Percentiles rank a stretch among this genome's conserved stretches.
Evolutionary conservation across 2,113 vertebrate species (phyloP).

Genomic region (Isichthys henryi): DNA sequence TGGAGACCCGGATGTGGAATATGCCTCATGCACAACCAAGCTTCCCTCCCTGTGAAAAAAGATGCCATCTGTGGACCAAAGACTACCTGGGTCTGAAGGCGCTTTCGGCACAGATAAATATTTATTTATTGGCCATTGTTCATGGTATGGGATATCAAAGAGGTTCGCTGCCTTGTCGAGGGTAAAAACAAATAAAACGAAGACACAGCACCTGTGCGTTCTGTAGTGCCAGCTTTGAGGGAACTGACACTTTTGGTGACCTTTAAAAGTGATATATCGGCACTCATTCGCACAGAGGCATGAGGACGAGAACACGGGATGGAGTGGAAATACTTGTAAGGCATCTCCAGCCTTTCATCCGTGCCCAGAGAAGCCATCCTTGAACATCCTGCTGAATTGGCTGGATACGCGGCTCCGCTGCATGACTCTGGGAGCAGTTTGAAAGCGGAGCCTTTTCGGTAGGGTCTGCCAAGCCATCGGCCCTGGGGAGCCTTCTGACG

Average conservation of each 20-base stretch:
- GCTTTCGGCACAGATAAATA: neutral
- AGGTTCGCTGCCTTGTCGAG: neutral
- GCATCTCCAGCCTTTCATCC: constrained; percentile 6
- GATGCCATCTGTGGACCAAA: neutral
- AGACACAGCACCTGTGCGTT: neutral
- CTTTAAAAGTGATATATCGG: neutral
- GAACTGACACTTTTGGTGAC: neutral
- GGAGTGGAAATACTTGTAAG: neutral
- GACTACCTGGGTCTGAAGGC: neutral
- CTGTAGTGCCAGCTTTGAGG: neutral
- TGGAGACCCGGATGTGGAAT: neutral
- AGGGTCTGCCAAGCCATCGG: constrained; percentile 17
- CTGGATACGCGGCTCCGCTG: neutral
- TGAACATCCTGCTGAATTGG: neutral
- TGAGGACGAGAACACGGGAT: neutral
- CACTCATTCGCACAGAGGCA: neutral
- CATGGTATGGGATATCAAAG: neutral
- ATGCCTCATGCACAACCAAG: neutral
- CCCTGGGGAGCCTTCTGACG: constrained; percentile 14
- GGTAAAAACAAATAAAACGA: neutral
- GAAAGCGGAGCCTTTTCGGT: constrained; percentile 11
- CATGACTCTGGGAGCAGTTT: neutral
- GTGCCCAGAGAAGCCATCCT: neutral
- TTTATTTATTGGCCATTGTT: neutral
- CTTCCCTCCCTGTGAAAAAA: neutral